phyloP scores from a whole-genome alignment of 2,797 vertebrate genomes.

The Anabacerthia variegaticeps region DNA sequence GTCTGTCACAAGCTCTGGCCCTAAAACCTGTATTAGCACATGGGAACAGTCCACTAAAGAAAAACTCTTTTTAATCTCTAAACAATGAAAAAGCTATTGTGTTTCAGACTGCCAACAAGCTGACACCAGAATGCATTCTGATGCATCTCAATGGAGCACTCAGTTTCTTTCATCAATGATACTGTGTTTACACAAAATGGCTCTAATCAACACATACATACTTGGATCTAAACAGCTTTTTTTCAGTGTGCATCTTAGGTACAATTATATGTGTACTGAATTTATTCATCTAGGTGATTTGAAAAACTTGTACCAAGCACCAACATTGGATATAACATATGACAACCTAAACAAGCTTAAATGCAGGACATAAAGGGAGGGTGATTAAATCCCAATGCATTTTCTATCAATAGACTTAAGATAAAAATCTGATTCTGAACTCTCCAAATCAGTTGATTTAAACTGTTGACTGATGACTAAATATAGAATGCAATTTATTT shows the following conservation, averaged over 20 bases:
- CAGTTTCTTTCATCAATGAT: background rate
- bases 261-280: background rate
- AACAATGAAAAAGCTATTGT: background rate
- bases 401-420: constrained; percentile 39
- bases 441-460: constrained; percentile 45
- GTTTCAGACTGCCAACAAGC: constrained; percentile 10
- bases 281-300: constrained; percentile 8
- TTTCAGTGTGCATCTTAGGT: constrained; percentile 26
- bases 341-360: constrained; percentile 36
- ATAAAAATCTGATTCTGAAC: constrained; percentile 53
- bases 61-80: background rate
- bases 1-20: background rate
- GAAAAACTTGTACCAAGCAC: constrained; percentile 2
- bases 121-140: background rate
- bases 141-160: background rate
- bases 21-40: background rate
- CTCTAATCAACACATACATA: background rate
- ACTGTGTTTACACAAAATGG: background rate
- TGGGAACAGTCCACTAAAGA: background rate
- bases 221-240: constrained; percentile 11
- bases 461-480: constrained; percentile 10
- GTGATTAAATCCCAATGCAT: constrained; percentile 11
- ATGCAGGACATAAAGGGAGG: background rate
- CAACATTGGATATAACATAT: background rate
- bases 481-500: constrained; percentile 28